Conservation (phyloP, 2,888 invertebrate species). For the Eupithecia insigniata region DNA sequence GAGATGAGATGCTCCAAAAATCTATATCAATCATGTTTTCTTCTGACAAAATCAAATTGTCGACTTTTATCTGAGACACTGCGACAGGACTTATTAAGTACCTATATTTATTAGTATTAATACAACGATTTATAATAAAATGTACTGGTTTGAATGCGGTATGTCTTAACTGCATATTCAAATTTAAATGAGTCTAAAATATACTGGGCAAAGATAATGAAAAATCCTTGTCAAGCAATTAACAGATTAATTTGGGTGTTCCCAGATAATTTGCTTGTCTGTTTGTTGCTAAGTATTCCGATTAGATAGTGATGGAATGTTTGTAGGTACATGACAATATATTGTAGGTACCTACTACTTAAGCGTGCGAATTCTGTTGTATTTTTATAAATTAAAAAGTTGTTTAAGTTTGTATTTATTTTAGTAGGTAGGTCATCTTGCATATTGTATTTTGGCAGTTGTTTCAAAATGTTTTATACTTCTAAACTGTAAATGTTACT, state of each 20-base stretch:
- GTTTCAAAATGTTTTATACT: no score
- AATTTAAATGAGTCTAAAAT: background rate
- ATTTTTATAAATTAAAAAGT: background rate
- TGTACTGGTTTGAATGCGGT: background rate
- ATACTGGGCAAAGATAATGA: background rate
- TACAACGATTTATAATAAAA: background rate
- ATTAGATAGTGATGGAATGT: constrained; percentile 24
- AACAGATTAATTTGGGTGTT: constrained; percentile 26
- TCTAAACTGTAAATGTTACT: no score
- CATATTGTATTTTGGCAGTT: no score
- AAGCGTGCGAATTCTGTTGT: background rate
- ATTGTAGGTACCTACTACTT: background rate
- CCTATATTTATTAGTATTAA: background rate
- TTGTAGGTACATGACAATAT: background rate
- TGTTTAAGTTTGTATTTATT: background rate
- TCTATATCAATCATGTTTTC: constrained; percentile 30
- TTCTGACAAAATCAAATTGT: constrained; percentile 11
- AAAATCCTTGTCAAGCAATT: constrained; percentile 23
- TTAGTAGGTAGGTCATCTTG: no score
- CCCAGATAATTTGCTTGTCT: constrained; percentile 16
- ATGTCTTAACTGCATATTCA: background rate
- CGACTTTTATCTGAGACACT: background rate
- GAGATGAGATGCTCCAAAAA: constrained; percentile 33
- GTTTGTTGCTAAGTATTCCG: constrained; percentile 26
- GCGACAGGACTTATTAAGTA: background rate